Base-by-base conservation (phyloP, 2,888 invertebrate genomes). In the Campopleginae sp. region DNA sequence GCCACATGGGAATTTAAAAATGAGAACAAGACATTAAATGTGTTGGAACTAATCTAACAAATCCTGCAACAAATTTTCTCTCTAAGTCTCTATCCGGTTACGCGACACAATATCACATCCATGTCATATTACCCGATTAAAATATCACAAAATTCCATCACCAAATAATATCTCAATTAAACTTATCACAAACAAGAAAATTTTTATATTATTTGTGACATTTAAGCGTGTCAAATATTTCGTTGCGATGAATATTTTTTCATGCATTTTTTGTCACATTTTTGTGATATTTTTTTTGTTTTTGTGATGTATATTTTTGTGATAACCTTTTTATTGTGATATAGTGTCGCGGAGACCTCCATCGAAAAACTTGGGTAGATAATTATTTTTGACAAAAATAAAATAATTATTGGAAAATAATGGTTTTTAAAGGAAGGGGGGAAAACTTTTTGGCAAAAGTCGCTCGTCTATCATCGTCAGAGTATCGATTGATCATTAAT, bases 401-500 rank as follows among this genome's bases (percentile, higher is more conserved):
- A 5, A 27, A 58, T 14, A 4, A 58, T 51, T 1, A 12, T 27
- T 27, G 27, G 14, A 6, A 58, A 27, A 14, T 58, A 27, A 14
- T 14, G 58, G 27, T 58, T 58, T 23, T 12, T 14, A 58, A 27
- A 27, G 5, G 58, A 5, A 12, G 5, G 58, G 27, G 14, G 6
- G 14, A 14, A 58, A 58, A 58, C 14, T 23, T 12, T 12, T 58
- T 27, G 12, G 27, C 5, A 27, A 27, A 58, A 58, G 58, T 58
- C 58, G 68, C 68, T 68, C 68, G 68, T 68, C 46, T 31, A 46
- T 68, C n/a, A 23, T 46, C n/a, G 19, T 71, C 23, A 33, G 33
- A 19, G 33, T 51, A n/a, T 51, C 51, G 71, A 71, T 51, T 19
- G 6, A n/a, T 23, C 10, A 31, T 48, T n/a, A 12, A n/a, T 33